Evolutionary conservation across 2,888 invertebrate species (phyloP).

Genomic region (Oconnorella tubifera): DNA sequence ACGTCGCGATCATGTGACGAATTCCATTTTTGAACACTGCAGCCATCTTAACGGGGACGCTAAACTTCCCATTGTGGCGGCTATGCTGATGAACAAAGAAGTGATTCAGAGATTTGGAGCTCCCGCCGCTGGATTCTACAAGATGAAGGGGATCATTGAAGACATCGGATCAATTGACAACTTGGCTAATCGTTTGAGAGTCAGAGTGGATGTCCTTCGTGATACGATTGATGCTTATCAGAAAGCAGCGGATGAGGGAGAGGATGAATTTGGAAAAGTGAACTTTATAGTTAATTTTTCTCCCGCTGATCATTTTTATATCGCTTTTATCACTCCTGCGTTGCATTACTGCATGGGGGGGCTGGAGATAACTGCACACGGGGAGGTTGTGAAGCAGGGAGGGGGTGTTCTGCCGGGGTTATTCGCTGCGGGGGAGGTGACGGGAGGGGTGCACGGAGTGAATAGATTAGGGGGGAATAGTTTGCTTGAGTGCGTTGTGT

Average conservation of each 20-base stretch:
- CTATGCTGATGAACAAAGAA: conserved; percentile 29
- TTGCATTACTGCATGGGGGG: conserved; percentile 38
- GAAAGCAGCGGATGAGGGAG: conserved; percentile 14
- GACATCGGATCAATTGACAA: conserved; percentile 23
- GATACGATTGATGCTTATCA: conserved; percentile 22
- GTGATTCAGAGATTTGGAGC: conserved; percentile 29
- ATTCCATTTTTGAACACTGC: conserved; percentile 24
- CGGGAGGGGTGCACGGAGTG: conserved; percentile 34
- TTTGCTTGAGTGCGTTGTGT: conserved; percentile 35
- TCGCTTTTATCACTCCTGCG: conserved; percentile 32
- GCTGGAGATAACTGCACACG: conserved; percentile 23
- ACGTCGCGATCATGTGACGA: conserved; percentile 30
- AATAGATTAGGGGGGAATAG: conserved; percentile 35
- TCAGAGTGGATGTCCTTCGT: conserved; percentile 11
- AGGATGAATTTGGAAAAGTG: conserved; percentile 30
- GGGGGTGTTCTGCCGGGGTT: conserved; percentile 21
- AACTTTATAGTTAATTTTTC: conserved; percentile 25
- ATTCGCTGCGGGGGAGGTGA: conserved; percentile 36
- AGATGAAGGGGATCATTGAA: conserved; percentile 30
- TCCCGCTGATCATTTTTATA: conserved; percentile 27
- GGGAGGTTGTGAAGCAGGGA: conserved; percentile 1
- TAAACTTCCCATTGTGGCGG: conserved; percentile 23
- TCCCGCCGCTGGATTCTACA: conserved; percentile 29
- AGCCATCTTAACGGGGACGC: conserved; percentile 10
- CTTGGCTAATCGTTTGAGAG: conserved; percentile 14